phyloP scores from a whole-genome alignment of 2,888 invertebrate genomes.

The Yponomeuta sedellus region DNA sequence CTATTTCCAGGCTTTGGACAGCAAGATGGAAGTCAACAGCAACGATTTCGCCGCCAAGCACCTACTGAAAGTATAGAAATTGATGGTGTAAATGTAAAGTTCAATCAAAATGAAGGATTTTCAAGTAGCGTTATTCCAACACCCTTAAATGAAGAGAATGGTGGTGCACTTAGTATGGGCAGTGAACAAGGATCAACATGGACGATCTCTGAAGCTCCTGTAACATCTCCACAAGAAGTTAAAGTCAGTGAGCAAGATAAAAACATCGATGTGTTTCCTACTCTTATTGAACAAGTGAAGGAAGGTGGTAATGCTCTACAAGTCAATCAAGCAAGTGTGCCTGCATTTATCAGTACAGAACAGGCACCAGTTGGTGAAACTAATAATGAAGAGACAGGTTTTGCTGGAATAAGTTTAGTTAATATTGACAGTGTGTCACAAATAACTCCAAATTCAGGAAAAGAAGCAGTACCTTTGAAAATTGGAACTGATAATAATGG shows the following conservation, averaged over 20 bases:
- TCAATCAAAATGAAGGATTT: background rate
- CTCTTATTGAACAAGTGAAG: background rate
- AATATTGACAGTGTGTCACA: background rate
- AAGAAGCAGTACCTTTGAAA: background rate
- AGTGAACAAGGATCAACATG: background rate
- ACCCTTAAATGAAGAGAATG: background rate
- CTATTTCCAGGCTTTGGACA: background rate
- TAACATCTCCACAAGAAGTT: background rate
- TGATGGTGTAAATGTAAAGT: background rate
- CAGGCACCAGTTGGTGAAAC: background rate
- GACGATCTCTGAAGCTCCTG: background rate
- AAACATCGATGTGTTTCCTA: background rate
- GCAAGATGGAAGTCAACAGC: background rate
- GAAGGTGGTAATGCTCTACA: background rate
- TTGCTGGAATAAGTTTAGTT: background rate
- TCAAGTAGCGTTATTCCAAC: background rate
- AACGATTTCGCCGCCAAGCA: conserved; percentile 2
- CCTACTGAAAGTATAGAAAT: background rate
- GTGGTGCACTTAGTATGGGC: background rate
- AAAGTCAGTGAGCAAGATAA: background rate
- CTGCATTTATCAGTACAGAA: background rate
- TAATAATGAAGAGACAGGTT: background rate
- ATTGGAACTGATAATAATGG: background rate
- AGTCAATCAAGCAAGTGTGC: background rate
- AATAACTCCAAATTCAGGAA: background rate